Percentiles rank a stretch among this genome's conserved stretches.
These are phyloP conservation scores for Bombus ignitus DNA, from an alignment of 1,140 invertebrate species.

Conservation along the genomic window DNA sequence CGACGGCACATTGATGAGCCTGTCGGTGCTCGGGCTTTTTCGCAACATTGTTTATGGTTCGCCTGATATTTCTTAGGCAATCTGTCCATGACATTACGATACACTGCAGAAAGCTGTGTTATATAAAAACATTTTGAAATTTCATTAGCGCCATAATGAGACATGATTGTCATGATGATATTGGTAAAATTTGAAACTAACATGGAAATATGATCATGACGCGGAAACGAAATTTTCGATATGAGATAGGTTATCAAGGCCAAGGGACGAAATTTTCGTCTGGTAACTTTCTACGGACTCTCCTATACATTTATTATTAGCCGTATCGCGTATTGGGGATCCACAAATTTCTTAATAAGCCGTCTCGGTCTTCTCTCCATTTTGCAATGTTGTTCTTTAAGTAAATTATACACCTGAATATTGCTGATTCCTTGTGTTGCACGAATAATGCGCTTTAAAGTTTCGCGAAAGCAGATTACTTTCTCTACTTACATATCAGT, in stretches of 20 bases:
- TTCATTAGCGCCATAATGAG: too few relatives aligned
- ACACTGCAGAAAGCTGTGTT: too few relatives aligned
- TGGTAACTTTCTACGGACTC: background rate
- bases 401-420: background rate
- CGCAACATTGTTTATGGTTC: too few relatives aligned
- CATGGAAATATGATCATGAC: too few relatives aligned
- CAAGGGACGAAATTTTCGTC: background rate
- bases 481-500: background rate
- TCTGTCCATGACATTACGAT: too few relatives aligned
- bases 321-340: background rate
- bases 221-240: background rate
- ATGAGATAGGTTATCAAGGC: background rate
- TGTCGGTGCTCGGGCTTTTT: too few relatives aligned
- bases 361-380: background rate
- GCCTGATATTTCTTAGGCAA: too few relatives aligned
- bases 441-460: background rate
- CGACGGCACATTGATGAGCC: too few relatives aligned
- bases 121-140: too few relatives aligned
- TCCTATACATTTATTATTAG: background rate
- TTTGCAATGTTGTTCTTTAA: background rate
- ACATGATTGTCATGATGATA: background rate
- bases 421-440: background rate
- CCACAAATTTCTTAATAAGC: conserved; percentile 24
- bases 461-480: background rate
- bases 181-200: too few relatives aligned